phyloP scores from a whole-genome alignment of 2,888 invertebrate species.

The Scaptomyza polygonia region DNA sequence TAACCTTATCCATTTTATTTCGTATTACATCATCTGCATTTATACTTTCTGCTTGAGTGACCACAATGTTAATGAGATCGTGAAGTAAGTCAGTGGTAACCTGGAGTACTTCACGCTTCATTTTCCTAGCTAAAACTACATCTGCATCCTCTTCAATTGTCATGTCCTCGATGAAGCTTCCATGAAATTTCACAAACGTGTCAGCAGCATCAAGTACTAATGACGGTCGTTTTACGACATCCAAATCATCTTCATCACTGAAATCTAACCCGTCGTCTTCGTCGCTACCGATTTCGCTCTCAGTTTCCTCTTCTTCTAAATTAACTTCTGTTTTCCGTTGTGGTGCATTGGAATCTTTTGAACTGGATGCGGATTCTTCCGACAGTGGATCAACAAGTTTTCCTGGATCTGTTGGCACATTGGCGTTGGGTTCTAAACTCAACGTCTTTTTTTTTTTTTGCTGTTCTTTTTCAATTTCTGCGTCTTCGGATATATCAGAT shows the following conservation, averaged over 20 bases:
- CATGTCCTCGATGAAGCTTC: accelerated
- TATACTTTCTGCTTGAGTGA: constrained; percentile 47
- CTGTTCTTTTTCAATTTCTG: constrained; percentile 10
- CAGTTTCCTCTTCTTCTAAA: constrained; percentile 6
- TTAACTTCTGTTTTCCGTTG: background rate
- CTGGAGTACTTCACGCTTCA: background rate
- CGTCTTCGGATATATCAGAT: constrained; percentile 51
- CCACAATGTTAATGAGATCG: constrained; percentile 37
- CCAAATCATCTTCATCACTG: background rate
- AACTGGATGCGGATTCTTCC: background rate
- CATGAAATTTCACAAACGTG: constrained; percentile 17
- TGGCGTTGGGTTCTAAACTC: accelerated
- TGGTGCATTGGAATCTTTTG: background rate
- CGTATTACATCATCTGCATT: constrained; percentile 38
- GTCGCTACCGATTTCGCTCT: background rate
- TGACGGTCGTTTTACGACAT: background rate
- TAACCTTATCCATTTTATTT: constrained; percentile 60
- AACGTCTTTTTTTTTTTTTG: background rate
- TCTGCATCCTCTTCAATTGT: background rate
- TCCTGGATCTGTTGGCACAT: constrained; percentile 15
- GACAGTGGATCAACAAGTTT: constrained; percentile 53
- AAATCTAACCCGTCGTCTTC: constrained; percentile 12
- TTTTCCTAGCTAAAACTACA: background rate
- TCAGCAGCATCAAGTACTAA: background rate
- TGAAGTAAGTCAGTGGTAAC: constrained; percentile 52